Evolutionary conservation across 2,888 invertebrate genomes (phyloP).

Genomic region (Catocala fraxini): DNA sequence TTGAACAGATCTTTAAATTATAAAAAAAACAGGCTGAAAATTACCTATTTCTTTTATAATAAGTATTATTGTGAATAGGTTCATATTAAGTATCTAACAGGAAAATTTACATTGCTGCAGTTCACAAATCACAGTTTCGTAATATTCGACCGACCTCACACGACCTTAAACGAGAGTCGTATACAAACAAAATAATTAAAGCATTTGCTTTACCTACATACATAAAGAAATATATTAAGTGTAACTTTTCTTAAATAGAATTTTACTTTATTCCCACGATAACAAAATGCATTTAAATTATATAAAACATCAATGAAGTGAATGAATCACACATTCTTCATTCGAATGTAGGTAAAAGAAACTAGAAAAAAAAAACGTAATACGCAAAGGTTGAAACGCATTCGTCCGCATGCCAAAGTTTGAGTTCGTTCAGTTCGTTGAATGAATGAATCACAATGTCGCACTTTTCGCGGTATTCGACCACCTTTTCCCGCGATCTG

Average conservation of each 20-base stretch:
- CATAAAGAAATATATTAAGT: background rate
- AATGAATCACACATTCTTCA: constrained; percentile 41
- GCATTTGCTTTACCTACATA: background rate
- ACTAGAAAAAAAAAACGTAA: constrained; percentile 18
- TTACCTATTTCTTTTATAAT: too few relatives aligned
- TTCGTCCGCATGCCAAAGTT: constrained; percentile 39
- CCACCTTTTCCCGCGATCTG: constrained; percentile 61
- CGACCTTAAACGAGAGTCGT: too few relatives aligned
- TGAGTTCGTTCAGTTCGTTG: constrained; percentile 40
- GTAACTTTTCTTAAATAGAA: background rate
- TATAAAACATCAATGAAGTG: constrained; percentile 26
- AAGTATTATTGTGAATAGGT: too few relatives aligned
- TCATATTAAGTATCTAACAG: too few relatives aligned
- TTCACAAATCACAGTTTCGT: too few relatives aligned
- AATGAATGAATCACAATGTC: constrained; percentile 61
- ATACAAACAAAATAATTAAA: too few relatives aligned
- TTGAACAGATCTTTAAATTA: too few relatives aligned
- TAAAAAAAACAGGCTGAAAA: too few relatives aligned
- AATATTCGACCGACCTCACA: too few relatives aligned
- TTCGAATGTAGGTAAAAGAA: constrained; percentile 16
- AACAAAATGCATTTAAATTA: constrained; percentile 5
- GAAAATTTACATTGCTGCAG: too few relatives aligned
- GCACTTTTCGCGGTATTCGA: constrained; percentile 58
- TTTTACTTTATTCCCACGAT: constrained; percentile 12
- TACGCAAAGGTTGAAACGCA: constrained; percentile 39